phyloP scores from a whole-genome alignment of 64 coral and sea anemone species.

The Porites australiensis region DNA sequence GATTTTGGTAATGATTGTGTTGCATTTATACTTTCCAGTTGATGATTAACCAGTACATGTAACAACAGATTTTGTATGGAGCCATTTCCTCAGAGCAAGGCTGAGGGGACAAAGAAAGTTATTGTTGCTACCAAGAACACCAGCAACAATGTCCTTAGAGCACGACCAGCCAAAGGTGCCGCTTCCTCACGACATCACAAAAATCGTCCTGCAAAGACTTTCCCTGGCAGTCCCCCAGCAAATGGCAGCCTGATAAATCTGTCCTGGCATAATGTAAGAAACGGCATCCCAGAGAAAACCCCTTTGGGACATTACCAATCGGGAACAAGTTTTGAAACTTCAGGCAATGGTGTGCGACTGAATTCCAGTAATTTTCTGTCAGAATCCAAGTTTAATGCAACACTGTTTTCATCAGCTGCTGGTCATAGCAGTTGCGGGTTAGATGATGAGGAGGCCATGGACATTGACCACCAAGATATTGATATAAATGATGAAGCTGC shows the following conservation, averaged over 20 bases:
- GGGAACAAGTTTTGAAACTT: not conserved
- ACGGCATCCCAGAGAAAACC: conserved; percentile 13
- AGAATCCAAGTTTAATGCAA: conserved; percentile 28
- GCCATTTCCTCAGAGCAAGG: conserved; percentile 10
- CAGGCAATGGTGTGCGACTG: not conserved
- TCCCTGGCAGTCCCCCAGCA: not conserved
- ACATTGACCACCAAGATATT: conserved; percentile 88
- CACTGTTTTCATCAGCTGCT: conserved; percentile 30
- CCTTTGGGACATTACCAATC: conserved; percentile 4
- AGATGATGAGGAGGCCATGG: conserved; percentile 91
- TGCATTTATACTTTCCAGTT: not conserved
- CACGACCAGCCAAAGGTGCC: conserved; percentile 5
- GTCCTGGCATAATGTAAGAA: not conserved
- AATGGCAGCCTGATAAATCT: not conserved
- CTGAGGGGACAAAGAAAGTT: conserved; percentile 46
- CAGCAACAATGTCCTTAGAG: conserved; percentile 10
- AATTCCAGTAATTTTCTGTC: not conserved
- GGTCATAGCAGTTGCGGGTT: not conserved
- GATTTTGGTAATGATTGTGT: not conserved
- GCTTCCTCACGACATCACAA: not conserved
- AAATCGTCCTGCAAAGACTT: not conserved
- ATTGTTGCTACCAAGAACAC: not conserved
- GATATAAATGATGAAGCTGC: conserved; percentile 57
- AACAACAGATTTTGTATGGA: not conserved
- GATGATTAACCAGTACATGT: not conserved